Evolutionary conservation across 2,888 invertebrate species (phyloP), one percentile per base, ranked within the genome.

Genomic region (Chydorus sphaericus): DNA sequence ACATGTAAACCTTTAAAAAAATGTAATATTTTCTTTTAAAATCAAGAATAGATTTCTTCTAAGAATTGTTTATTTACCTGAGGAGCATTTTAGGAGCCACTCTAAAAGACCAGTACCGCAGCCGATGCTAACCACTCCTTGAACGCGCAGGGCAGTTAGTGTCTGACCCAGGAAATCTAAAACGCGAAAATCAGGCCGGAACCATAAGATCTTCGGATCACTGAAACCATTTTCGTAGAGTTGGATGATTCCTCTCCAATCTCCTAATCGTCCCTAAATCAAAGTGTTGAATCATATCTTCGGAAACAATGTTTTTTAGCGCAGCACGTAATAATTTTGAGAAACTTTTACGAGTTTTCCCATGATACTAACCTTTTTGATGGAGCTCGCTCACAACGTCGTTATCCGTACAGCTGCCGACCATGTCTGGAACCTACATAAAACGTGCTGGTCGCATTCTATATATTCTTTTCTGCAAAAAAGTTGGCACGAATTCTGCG

Each of bases 91-190:
- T 49, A 88, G 70, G 61, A 87, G 77, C 86, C 87, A 87, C 68
- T 88, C 88, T 30, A 88, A 71, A n/a, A 88, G 70, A 1, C 87
- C 87, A 60, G 80, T 81, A 14, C 88, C 87, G 66, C 87, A 87
- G 1, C 87, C 87, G 33, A 88, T 70, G 61, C 86, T 86, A 56
- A 80, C 67, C 37, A 86, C 68, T 28, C 71, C 71, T 6, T 68
- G 65, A 61, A 80, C 71, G 5, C 70, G 61, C 18, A 75, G 65
- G 28, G 37, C 26, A 5, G 33, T 30, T 14, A 60, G 29, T 44
- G 14, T 65, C 4, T 68, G 62, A 61, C 73, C 70, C 0, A 86
- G 67, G 65, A 80, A 81, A 8, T 64, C 61, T 50, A 86, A 75
- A 67, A 83, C 81, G 2, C 74, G 69, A 60, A 77, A 73, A 36